Percentiles rank a stretch among this genome's conserved stretches.
Evolutionary conservation across 2,888 invertebrate species (phyloP).

Genomic region (Nebria salina): DNA sequence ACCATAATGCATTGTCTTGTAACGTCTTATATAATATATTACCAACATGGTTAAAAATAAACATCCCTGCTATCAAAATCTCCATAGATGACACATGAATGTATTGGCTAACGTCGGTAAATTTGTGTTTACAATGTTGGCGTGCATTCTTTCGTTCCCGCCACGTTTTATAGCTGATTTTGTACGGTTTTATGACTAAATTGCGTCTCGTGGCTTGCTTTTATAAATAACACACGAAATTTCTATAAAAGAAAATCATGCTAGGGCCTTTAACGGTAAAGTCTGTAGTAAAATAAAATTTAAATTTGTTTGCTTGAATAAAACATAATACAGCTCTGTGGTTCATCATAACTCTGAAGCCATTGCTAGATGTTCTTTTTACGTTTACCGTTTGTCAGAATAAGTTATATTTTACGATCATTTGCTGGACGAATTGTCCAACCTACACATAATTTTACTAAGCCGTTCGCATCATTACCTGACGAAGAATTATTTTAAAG

Average conservation of each 20-base stretch:
- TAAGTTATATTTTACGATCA: no score
- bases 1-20: neutral
- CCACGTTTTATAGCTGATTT: neutral
- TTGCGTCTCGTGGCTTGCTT: neutral
- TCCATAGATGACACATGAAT: constrained; percentile 11
- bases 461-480: no score
- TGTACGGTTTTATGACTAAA: neutral
- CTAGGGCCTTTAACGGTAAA: no score
- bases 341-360: no score
- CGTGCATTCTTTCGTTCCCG: constrained; percentile 4
- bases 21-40: constrained; percentile 3
- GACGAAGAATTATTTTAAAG: no score
- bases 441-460: no score
- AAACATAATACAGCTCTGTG: no score
- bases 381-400: no score
- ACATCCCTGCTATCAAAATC: neutral
- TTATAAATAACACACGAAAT: neutral
- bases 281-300: no score
- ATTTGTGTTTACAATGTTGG: constrained; percentile 26
- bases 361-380: no score
- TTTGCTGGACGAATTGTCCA: no score
- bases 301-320: no score
- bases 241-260: neutral
- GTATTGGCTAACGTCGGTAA: constrained; percentile 9
- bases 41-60: constrained; percentile 16